Evolutionary conservation across 1,140 invertebrate genomes (phyloP), one percentile per base, ranked within the genome.

Genomic region (Amphibalanus amphitrite): DNA sequence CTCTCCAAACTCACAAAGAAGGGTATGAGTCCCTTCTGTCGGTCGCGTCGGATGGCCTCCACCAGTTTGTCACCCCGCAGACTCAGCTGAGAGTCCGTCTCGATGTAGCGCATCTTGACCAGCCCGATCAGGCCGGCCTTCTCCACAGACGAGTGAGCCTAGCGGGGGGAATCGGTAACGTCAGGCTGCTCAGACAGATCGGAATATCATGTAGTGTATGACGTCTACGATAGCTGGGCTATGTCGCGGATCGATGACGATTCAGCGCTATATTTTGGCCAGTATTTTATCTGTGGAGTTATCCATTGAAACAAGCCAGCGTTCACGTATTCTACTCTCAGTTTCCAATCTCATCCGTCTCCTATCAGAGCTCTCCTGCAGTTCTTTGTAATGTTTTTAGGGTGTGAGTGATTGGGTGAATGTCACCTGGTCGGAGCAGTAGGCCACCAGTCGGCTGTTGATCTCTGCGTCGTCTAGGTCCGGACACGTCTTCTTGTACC

Each of bases 1-100:
- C n/a, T n/a, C n/a, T n/a, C n/a, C n/a, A n/a, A n/a, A n/a, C 89
- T 91, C 83, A 98, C 95, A 84, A 90, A 97, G 82, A 97, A 97
- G 26, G 95, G 95, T 70, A 97, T 90, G 20, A 97, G 84, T 25
- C 94, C 94, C 70, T 90, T 88, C 75, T 89, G 87, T 76, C 89
- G 86, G 80, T 98, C 95, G 68, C 84, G 85, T 59, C 85, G 82
- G 59, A 97, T 88, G 4, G 92, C 91, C 78, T 92, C 87, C 28
- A 85, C 81, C 28, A 98, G 82, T 70, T 86, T 86, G 29, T 88
- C 86, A 3, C 93, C 93, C 40, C 92, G 84, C 84, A 97, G 87
- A 73, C 89, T 88, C 65, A 95, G 84, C 70, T 91, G 84, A 8
- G 77, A 77, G 65, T 88, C 87, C 79, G 78, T 80, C 69, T 80